Percentiles rank a stretch among this genome's conserved stretches.
Evolutionary conservation across 2,888 invertebrate species (phyloP).

Genomic region (Tipula helvola): DNA sequence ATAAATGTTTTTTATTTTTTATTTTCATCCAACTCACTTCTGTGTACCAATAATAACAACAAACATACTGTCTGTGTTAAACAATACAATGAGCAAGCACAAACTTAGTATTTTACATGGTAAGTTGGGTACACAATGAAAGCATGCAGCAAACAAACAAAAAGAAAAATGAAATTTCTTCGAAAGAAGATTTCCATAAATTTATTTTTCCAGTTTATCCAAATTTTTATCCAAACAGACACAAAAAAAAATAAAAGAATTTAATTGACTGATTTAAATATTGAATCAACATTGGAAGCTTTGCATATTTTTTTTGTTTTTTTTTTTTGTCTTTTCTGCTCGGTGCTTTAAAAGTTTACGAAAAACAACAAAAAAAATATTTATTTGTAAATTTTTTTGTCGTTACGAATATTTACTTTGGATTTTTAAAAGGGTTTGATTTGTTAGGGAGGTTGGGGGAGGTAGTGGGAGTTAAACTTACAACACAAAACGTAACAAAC

Average conservation of each 20-base stretch:
- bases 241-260: background rate
- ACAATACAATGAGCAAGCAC: background rate
- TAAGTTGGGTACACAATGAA: background rate
- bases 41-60: background rate
- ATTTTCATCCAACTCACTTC: background rate
- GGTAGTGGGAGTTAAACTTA: background rate
- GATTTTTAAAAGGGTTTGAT: background rate
- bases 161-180: background rate
- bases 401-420: background rate
- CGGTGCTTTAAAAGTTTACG: background rate
- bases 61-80: background rate
- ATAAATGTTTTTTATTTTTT: background rate
- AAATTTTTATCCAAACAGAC: background rate
- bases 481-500: background rate
- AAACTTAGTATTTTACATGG: background rate
- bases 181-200: background rate
- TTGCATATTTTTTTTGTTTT: background rate
- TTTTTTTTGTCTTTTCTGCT: background rate
- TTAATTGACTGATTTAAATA: conserved; percentile 4
- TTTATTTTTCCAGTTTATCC: background rate
- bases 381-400: background rate
- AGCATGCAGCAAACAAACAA: background rate
- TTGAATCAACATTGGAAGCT: conserved; percentile 4
- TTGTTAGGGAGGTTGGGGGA: background rate
- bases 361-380: background rate